phyloP scores from a whole-genome alignment of 2,797 vertebrate genomes.

The Molossus alvarezi region DNA sequence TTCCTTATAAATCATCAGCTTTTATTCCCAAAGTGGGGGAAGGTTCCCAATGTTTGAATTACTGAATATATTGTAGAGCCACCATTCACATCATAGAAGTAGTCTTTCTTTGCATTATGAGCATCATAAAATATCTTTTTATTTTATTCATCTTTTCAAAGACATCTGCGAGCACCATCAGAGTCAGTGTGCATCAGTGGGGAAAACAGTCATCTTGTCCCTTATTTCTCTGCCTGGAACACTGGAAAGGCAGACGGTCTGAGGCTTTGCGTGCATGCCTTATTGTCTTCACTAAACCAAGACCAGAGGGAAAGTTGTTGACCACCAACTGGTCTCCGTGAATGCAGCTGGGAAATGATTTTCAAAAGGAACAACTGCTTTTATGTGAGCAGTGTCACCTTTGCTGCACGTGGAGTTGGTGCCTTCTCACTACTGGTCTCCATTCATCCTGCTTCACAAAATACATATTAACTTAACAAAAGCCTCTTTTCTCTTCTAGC shows the following conservation, averaged over 20 bases:
- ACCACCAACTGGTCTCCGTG: background rate
- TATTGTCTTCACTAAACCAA: background rate
- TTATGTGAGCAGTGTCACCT: background rate
- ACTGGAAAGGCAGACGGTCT: background rate
- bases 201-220: background rate
- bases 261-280: background rate
- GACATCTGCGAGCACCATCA: background rate
- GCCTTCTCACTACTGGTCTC: background rate
- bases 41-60: background rate
- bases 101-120: background rate
- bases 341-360: background rate
- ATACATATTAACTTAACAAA: background rate
- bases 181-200: background rate
- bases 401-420: too few species aligned
- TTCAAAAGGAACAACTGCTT: background rate
- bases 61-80: background rate
- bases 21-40: background rate
- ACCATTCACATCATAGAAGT: background rate
- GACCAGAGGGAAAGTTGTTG: background rate
- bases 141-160: background rate
- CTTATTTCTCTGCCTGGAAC: background rate
- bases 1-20: background rate
- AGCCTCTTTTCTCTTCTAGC: background rate
- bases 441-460: background rate
- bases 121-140: background rate